These are phyloP conservation scores for Takifugu bimaculatus DNA, from an alignment of 2,113 vertebrate genomes.

Conservation along the genomic window DNA sequence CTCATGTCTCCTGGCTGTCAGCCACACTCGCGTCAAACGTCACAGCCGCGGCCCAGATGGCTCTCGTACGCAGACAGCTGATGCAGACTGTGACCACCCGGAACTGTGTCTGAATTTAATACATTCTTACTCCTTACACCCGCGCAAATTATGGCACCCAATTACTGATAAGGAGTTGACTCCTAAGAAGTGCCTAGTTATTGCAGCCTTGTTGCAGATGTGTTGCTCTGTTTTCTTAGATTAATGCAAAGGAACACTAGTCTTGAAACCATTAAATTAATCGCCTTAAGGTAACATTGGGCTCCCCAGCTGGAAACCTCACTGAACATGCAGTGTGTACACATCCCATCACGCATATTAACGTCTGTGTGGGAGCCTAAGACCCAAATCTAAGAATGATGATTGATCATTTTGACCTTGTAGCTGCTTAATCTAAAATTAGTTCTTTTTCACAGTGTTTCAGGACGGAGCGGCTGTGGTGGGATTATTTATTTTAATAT, in stretches of 20 bases:
- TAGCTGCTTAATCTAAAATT: background rate
- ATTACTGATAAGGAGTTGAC: slow-evolving; percentile 49
- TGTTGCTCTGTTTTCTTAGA: slow-evolving; percentile 30
- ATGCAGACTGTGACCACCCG: too few species aligned
- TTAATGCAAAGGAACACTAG: too few species aligned
- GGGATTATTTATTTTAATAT: too few species aligned
- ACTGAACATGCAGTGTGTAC: slow-evolving; percentile 31
- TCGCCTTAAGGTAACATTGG: slow-evolving; percentile 16
- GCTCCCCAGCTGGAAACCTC: slow-evolving; percentile 7
- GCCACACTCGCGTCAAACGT: too few species aligned
- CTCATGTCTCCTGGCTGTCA: too few species aligned
- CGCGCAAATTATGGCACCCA: slow-evolving; percentile 23
- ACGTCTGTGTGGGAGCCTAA: slow-evolving; percentile 50
- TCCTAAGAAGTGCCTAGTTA: slow-evolving; percentile 48
- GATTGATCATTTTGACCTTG: slow-evolving; percentile 12
- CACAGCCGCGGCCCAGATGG: too few species aligned
- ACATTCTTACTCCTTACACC: too few species aligned
- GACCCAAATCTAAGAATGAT: slow-evolving; percentile 51
- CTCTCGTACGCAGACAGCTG: too few species aligned
- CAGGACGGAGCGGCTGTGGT: too few species aligned
- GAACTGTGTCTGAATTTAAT: too few species aligned
- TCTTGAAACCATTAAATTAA: too few species aligned
- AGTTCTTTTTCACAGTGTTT: too few species aligned
- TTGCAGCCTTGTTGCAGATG: slow-evolving; percentile 46
- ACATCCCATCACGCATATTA: slow-evolving; percentile 47